Conservation (phyloP, 2,113 vertebrate species). For the Notechis scutatus region DNA sequence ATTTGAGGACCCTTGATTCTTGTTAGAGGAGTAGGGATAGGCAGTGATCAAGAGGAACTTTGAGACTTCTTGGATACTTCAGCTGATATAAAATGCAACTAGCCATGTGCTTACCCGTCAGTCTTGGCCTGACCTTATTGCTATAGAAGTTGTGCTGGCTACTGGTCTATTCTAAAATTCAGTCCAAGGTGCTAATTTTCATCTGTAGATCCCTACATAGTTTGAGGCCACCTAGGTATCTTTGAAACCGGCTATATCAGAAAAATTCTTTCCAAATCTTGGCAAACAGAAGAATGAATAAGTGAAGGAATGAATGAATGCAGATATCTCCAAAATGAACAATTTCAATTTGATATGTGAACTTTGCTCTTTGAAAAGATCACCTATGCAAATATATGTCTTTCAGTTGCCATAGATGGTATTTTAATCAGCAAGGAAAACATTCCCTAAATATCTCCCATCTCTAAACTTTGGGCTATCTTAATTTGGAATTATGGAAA, state of each 20-base stretch:
- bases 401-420: slow-evolving; percentile 42
- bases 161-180: neutral
- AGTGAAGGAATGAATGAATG: neutral
- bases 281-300: neutral
- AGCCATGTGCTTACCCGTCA: neutral
- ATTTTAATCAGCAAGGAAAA: slow-evolving; percentile 38
- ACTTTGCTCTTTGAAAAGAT: slow-evolving; percentile 42
- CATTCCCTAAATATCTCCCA: slow-evolving; percentile 9
- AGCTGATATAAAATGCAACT: neutral
- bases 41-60: neutral
- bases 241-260: neutral
- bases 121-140: neutral
- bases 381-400: slow-evolving; percentile 42
- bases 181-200: neutral
- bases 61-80: neutral
- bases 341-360: slow-evolving; percentile 29
- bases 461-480: neutral
- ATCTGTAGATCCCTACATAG: neutral
- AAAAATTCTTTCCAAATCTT: neutral
- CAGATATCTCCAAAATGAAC: slow-evolving; percentile 31
- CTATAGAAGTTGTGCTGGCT: neutral
- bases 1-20: neutral
- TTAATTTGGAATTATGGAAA: neutral
- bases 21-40: neutral
- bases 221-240: neutral